Base-by-base conservation (phyloP, 2,797 vertebrate species). In the Phylloscopus collybita region DNA sequence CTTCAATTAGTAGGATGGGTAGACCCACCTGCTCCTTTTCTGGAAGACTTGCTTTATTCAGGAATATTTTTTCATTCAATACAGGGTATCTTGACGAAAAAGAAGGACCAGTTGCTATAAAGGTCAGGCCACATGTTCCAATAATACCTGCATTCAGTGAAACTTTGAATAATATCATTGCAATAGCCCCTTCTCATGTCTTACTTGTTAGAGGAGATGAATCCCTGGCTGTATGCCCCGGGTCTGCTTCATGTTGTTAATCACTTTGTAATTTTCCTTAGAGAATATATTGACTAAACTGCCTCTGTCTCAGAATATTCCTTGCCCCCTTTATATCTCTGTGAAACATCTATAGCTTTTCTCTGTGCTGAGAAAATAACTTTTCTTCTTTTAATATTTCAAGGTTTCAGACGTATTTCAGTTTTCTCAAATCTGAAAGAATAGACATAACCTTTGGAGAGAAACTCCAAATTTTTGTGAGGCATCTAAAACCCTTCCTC, bases 361-460 rank as follows among this genome's bases (percentile, higher is more conserved):
- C 26, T 86, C 21, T 59, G 29, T 84, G n/a, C 40, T 64, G 23
- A 44, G 54, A 78, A 91, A 95, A 84, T 38, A 64, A 69, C 17
- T 67, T 60, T 69, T 66, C 8, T 86, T 87, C 53, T 74, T 87
- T 70, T n/a, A 73, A 54, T 88, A 88, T 85, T 92, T 85, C 61
- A 60, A 1, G 30, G 44, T 72, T 78, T n/a, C 34, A 9, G 2
- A 12, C 26, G 40, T 62, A 49, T 78, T 73, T 86, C 51, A 20
- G 6, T 91, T 88, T 91, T 91, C 53, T 93, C 36, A 81, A 88
- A 86, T 78, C 60, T 93, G 82, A 95, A 89, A 47, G 51, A 73
- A 18, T 29, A 87, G 29, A 69, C 15, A 26, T 34, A 51, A 42
- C 19, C 27, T 87, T 92, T 75, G n/a, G 65, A 79, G 22, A 75